Evolutionary conservation across 2,113 vertebrate genomes (phyloP).

Genomic region (Megatriorchis doriae): DNA sequence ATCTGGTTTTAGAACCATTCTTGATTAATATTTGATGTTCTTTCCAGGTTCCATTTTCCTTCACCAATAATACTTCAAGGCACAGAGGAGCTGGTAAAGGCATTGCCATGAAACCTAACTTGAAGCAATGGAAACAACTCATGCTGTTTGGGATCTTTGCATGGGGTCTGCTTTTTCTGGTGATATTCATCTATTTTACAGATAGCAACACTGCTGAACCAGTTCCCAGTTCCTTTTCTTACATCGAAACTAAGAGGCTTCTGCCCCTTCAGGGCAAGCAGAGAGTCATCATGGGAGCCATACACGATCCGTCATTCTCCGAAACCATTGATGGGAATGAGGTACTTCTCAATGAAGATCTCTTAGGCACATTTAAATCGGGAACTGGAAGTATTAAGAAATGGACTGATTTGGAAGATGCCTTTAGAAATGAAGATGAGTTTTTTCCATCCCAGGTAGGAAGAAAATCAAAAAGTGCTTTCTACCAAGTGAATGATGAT

Average conservation of each 20-base stretch:
- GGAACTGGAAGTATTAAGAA: conserved; percentile 53
- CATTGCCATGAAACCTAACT: conserved; percentile 90
- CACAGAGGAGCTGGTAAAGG: conserved; percentile 38
- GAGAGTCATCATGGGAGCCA: conserved; percentile 78
- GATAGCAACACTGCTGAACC: conserved; percentile 84
- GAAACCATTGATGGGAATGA: conserved; percentile 58
- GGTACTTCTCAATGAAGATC: conserved; percentile 28
- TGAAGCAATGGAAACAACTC: conserved; percentile 94
- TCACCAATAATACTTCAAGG: conserved; percentile 44
- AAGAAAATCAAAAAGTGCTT: conserved; percentile 69
- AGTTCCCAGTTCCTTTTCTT: conserved; percentile 79
- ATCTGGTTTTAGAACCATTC: not conserved
- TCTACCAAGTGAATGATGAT: conserved; percentile 50
- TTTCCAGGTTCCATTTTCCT: conserved; percentile 63
- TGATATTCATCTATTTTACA: conserved; percentile 91
- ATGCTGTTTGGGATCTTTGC: conserved; percentile 88
- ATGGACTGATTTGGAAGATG: conserved; percentile 49
- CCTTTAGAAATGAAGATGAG: conserved; percentile 57
- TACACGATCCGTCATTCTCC: conserved; percentile 70
- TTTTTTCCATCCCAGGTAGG: conserved; percentile 63
- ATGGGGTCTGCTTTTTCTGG: conserved; percentile 90
- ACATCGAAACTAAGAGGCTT: conserved; percentile 85
- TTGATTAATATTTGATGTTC: conserved; percentile 33
- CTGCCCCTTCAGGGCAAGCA: conserved; percentile 83
- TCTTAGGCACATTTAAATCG: conserved; percentile 18